Percentiles rank a stretch among this genome's conserved stretches.
Evolutionary conservation across 2,888 invertebrate species (phyloP).

Genomic region (Yponomeuta evonymella): DNA sequence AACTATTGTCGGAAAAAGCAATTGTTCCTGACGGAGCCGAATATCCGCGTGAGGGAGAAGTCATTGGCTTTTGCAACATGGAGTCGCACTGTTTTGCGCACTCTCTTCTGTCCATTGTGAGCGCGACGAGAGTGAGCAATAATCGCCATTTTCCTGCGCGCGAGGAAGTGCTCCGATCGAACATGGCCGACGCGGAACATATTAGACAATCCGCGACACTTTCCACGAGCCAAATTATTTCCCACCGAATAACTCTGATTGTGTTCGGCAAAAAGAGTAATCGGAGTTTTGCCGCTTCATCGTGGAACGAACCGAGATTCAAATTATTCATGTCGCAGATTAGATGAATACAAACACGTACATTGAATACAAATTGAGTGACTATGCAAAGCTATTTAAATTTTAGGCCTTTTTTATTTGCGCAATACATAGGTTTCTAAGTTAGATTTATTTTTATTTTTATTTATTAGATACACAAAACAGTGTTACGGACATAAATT

Average conservation of each 20-base stretch:
- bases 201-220: not conserved
- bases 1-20: not conserved
- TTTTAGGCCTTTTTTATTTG: not conserved
- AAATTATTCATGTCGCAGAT: not conserved
- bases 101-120: conserved; percentile 16
- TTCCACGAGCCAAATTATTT: not conserved
- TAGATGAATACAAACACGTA: not conserved
- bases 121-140: conserved; percentile 21
- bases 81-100: not conserved
- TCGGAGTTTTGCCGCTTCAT: not conserved
- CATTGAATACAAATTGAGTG: not conserved
- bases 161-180: conserved; percentile 26
- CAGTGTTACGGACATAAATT: too few species aligned
- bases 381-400: not conserved
- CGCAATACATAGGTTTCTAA: not conserved
- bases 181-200: not conserved
- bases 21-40: not conserved
- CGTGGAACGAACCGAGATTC: not conserved
- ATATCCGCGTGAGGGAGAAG: conserved; percentile 2
- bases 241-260: not conserved
- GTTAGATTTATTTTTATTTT: not conserved
- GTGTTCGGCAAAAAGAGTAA: not conserved
- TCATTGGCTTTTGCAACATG: conserved; percentile 3
- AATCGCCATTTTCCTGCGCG: conserved; percentile 23
- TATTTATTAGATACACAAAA: too few species aligned